A percentile compares a stretch with the other conserved stretches of the same genome.
Evolutionary conservation across 2,797 vertebrate species (phyloP).

Genomic region (Hypotaenidia philippensis): DNA sequence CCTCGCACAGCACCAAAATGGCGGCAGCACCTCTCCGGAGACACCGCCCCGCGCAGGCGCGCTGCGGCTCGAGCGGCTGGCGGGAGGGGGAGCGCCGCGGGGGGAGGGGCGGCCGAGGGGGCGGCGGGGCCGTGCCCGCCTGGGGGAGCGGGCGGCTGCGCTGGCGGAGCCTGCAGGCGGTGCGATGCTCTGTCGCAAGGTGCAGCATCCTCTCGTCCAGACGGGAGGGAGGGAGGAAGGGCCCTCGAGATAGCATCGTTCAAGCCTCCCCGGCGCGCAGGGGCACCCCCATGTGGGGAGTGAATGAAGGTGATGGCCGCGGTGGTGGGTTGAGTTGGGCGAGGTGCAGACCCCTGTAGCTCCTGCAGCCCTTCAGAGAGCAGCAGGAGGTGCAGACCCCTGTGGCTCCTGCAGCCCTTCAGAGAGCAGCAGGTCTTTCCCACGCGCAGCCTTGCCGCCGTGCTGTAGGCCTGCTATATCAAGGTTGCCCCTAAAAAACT

Average conservation of each 20-base stretch:
- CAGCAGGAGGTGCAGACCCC: no score
- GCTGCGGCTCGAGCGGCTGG: not conserved
- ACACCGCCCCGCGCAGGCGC: conserved; percentile 35
- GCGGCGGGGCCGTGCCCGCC: not conserved
- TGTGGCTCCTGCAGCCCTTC: not conserved
- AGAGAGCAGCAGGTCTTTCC: no score
- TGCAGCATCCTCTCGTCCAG: fast-evolving
- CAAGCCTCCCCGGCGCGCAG: not conserved
- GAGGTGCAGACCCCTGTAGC: not conserved
- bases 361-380: not conserved
- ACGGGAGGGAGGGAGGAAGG: not conserved
- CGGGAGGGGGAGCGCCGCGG: no score
- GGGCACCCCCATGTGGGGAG: not conserved
- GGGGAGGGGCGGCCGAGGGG: not conserved
- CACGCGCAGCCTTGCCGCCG: fast-evolving
- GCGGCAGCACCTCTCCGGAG: not conserved
- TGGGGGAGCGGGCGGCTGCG: not conserved
- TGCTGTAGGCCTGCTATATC: not conserved
- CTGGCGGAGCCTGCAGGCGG: fast-evolving
- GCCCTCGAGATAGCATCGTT: fast-evolving
- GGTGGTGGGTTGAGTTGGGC: not conserved
- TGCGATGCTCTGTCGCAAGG: fast-evolving
- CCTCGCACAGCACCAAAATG: conserved; percentile 55
- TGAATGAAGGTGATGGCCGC: not conserved
- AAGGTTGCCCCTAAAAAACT: fast-evolving